A percentile compares a stretch with the other conserved stretches of the same genome.
phyloP scores from a whole-genome alignment of 2,888 invertebrate genomes.

The Malacosoma neustria region DNA sequence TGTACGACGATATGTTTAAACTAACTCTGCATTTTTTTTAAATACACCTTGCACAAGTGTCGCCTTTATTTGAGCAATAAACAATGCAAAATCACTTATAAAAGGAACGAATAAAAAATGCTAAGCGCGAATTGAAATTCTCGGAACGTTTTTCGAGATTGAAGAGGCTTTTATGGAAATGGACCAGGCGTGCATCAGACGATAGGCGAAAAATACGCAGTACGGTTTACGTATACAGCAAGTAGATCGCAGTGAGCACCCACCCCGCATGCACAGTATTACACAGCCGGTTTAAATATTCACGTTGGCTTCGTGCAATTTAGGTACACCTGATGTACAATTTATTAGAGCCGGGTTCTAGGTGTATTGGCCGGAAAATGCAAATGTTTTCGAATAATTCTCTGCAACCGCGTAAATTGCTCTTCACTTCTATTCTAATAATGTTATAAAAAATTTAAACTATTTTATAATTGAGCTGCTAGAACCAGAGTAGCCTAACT shows the following conservation, averaged over 20 bases:
- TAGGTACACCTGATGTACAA: slow-evolving; percentile 54
- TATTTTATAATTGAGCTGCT: too few relatives aligned
- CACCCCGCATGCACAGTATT: slow-evolving; percentile 26
- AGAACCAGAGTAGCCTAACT: too few relatives aligned
- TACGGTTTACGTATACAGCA: slow-evolving; percentile 2
- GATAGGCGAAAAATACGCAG: slow-evolving; percentile 26
- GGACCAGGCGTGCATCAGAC: slow-evolving; percentile 57
- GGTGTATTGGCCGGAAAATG: slow-evolving; percentile 19
- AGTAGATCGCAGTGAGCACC: slow-evolving; percentile 18
- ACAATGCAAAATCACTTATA: background rate
- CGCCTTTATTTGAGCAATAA: slow-evolving; percentile 1
- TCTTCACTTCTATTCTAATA: too few relatives aligned
- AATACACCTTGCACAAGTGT: too few relatives aligned
- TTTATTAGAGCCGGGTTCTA: slow-evolving; percentile 31
- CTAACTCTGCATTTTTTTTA: too few relatives aligned
- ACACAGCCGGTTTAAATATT: slow-evolving; percentile 62
- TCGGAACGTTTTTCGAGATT: slow-evolving; percentile 68
- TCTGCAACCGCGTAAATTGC: slow-evolving; percentile 6
- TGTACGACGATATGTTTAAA: too few relatives aligned
- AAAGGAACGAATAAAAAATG: slow-evolving; percentile 35
- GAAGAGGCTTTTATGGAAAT: slow-evolving; percentile 75
- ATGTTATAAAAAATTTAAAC: too few relatives aligned
- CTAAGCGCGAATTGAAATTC: slow-evolving; percentile 71
- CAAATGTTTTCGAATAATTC: slow-evolving; percentile 21
- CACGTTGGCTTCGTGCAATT: slow-evolving; percentile 48